phyloP scores from a whole-genome alignment of 2,113 vertebrate genomes.

The Brevimyrus niger region DNA sequence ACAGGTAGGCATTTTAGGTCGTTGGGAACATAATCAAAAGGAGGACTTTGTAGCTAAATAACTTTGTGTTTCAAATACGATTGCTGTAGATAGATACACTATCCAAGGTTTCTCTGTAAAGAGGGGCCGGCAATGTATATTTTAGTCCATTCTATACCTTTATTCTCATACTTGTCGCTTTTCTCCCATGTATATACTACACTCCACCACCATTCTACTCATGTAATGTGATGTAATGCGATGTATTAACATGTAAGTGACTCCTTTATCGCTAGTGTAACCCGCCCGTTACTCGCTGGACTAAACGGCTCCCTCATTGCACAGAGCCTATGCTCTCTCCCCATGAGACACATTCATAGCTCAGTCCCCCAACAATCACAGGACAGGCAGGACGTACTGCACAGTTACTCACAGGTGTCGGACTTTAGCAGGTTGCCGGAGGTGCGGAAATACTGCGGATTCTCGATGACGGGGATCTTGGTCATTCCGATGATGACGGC shows the following conservation, averaged over 20 bases:
- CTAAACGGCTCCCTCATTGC: not conserved
- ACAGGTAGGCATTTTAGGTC: not conserved
- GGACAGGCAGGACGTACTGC: not conserved
- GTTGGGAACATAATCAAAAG: not conserved
- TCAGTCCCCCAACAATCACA: not conserved
- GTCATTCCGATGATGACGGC: conserved; percentile 94
- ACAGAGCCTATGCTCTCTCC: not conserved
- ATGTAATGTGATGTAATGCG: not conserved
- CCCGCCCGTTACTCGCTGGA: not conserved
- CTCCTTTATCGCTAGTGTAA: not conserved
- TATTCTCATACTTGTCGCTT: not conserved
- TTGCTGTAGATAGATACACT: not conserved
- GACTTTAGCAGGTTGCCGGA: conserved; percentile 87
- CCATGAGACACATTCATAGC: not conserved
- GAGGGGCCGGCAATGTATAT: not conserved
- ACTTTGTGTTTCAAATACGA: not conserved
- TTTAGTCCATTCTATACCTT: not conserved
- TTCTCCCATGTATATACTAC: not conserved
- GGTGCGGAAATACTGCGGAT: conserved; percentile 93
- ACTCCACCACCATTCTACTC: not conserved
- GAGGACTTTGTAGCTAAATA: not conserved
- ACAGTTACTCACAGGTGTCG: conserved; percentile 73
- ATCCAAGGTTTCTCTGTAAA: not conserved
- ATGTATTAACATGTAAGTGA: no score
- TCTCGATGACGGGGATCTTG: conserved; percentile 93